phyloP scores from a whole-genome alignment of 2,113 vertebrate species.

The Delphinapterus leucas region DNA sequence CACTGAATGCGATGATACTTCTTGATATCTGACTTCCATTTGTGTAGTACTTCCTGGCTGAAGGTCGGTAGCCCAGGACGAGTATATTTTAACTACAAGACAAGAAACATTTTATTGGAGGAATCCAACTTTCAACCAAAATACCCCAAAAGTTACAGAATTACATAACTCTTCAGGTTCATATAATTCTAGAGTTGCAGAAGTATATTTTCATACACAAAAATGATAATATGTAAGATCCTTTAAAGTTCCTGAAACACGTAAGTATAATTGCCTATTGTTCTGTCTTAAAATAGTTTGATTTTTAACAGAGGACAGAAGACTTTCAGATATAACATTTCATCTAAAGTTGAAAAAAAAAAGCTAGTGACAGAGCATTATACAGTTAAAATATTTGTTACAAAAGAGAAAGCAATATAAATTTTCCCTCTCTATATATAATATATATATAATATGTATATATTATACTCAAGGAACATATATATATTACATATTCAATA shows the following conservation, averaged over 20 bases:
- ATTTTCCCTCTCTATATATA: neutral
- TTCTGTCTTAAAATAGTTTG: neutral
- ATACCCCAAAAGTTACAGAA: neutral
- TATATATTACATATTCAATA: neutral
- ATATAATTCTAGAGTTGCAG: neutral
- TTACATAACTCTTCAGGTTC: neutral
- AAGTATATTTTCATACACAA: neutral
- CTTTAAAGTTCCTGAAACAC: neutral
- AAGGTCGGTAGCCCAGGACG: slow-evolving; percentile 93
- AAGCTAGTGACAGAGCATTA: neutral
- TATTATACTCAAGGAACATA: neutral
- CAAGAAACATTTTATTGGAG: slow-evolving; percentile 56
- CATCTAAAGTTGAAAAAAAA: neutral
- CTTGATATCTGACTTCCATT: slow-evolving; percentile 96
- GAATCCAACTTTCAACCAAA: slow-evolving; percentile 15
- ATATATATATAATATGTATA: neutral
- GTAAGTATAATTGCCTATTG: neutral
- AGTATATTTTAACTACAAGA: slow-evolving; percentile 91
- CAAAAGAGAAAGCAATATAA: neutral
- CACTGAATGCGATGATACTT: slow-evolving; percentile 93
- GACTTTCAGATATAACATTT: neutral
- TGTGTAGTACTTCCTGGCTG: slow-evolving; percentile 94
- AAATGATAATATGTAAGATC: neutral
- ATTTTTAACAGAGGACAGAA: neutral
- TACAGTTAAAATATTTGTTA: neutral